Evolutionary conservation across 2,888 invertebrate genomes (phyloP).

Genomic region (Pegoplata infirma): DNA sequence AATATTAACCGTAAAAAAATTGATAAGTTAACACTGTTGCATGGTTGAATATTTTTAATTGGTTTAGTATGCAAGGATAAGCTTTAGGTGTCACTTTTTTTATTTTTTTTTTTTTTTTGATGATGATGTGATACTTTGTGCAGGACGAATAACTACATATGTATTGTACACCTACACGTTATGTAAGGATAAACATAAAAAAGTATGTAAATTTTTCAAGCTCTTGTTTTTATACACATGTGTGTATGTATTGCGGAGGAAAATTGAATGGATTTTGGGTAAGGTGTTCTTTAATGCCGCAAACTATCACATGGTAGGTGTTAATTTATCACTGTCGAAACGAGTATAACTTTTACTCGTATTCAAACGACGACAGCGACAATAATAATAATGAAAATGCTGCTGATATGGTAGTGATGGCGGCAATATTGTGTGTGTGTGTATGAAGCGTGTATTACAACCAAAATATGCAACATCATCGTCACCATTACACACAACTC

Average conservation of each 20-base stretch:
- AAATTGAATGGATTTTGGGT: conserved; percentile 48
- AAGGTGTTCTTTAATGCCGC: conserved; percentile 33
- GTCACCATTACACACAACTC: conserved; percentile 23
- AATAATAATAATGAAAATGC: conserved; percentile 36
- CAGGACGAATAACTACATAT: conserved; percentile 11
- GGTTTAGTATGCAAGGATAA: conserved; percentile 53
- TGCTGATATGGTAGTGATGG: conserved; percentile 8
- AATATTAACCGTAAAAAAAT: conserved; percentile 7
- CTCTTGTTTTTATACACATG: not conserved
- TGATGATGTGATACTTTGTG: conserved; percentile 56
- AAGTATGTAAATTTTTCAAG: conserved; percentile 12
- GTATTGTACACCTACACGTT: too few species aligned
- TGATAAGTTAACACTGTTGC: conserved; percentile 27
- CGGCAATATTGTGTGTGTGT: too few species aligned
- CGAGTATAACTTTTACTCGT: conserved; percentile 9
- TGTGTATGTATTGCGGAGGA: not conserved
- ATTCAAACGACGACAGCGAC: not conserved
- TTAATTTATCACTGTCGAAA: conserved; percentile 61
- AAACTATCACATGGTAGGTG: conserved; percentile 47
- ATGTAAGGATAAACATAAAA: conserved; percentile 10
- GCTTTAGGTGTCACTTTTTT: conserved; percentile 52
- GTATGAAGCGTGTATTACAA: conserved; percentile 9
- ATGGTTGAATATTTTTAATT: conserved; percentile 39
- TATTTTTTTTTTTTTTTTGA: too few species aligned
- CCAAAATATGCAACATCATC: conserved; percentile 50